A percentile compares a stretch with the other conserved stretches of the same genome.
Evolutionary conservation across 2,113 vertebrate genomes (phyloP).

Genomic region (Motacilla alba): DNA sequence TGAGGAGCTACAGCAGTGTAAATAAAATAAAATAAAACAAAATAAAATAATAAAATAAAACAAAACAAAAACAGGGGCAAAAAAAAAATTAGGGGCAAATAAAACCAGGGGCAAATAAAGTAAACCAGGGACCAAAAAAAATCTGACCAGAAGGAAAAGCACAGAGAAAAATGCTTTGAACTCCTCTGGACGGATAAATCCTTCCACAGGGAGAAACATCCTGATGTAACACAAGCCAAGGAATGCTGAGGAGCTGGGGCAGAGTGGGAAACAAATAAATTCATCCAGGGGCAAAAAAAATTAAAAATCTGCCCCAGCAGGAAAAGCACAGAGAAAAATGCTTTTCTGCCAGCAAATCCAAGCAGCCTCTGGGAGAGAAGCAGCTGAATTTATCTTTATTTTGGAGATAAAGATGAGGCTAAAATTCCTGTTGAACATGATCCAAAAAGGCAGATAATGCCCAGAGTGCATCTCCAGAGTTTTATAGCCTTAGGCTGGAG

Average conservation of each 20-base stretch:
- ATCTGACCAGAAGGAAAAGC: background rate
- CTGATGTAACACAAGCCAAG: background rate
- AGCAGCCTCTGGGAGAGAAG: background rate
- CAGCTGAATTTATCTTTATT: slow-evolving; percentile 1
- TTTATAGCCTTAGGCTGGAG: slow-evolving; percentile 24
- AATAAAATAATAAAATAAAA: no score
- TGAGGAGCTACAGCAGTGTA: background rate
- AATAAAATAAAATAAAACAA: no score
- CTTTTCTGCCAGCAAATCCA: background rate
- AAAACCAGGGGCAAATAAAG: background rate
- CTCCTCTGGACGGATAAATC: background rate
- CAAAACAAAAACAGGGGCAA: no score
- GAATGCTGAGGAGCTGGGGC: background rate
- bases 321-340: background rate
- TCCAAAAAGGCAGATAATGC: slow-evolving; percentile 55
- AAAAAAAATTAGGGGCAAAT: background rate
- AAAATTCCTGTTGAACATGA: slow-evolving; percentile 45
- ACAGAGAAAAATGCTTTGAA: background rate
- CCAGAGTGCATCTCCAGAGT: slow-evolving; percentile 40
- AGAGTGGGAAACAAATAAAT: background rate
- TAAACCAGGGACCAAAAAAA: background rate
- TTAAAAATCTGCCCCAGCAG: background rate
- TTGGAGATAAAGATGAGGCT: slow-evolving; percentile 14
- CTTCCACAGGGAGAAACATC: background rate
- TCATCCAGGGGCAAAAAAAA: background rate